Evolutionary conservation across 2,888 invertebrate genomes (phyloP).

Genomic region (Carabus problematicus): DNA sequence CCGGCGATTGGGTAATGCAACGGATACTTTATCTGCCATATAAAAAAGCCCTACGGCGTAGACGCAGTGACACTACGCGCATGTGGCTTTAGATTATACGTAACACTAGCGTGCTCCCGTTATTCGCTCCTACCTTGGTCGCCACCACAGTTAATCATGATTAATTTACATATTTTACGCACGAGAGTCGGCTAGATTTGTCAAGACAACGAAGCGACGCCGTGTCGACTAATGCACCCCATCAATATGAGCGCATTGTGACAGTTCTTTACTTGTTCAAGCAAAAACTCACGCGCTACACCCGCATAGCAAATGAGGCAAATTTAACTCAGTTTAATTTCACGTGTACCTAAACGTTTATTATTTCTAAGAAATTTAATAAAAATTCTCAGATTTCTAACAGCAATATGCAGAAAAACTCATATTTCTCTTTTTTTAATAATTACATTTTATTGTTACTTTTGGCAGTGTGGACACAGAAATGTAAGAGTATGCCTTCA

Average conservation of each 20-base stretch:
- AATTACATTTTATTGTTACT: no score
- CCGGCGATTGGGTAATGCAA: conserved; percentile 25
- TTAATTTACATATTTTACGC: conserved; percentile 41
- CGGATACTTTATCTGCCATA: conserved; percentile 21
- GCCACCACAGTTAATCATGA: conserved; percentile 35
- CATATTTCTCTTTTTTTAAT: no score
- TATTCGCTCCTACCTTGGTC: conserved; percentile 15
- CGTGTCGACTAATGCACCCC: conserved; percentile 34
- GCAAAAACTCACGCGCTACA: conserved; percentile 13
- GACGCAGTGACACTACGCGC: no score
- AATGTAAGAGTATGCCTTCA: no score
- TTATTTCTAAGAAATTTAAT: conserved; percentile 21
- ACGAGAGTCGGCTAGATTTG: conserved; percentile 39
- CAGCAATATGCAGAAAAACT: not conserved
- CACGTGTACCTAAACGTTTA: conserved; percentile 28
- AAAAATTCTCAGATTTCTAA: conserved; percentile 6
- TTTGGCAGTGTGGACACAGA: no score
- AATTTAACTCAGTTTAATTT: conserved; percentile 38
- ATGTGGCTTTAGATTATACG: not conserved
- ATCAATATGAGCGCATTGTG: conserved; percentile 36
- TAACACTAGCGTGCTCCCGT: not conserved
- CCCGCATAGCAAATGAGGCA: conserved; percentile 11
- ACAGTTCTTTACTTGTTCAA: conserved; percentile 31
- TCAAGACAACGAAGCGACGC: conserved; percentile 39
- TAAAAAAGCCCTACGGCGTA: conserved; percentile 9